Evolutionary conservation across 2,797 vertebrate genomes (phyloP).

Genomic region (Poecilia gillii): DNA sequence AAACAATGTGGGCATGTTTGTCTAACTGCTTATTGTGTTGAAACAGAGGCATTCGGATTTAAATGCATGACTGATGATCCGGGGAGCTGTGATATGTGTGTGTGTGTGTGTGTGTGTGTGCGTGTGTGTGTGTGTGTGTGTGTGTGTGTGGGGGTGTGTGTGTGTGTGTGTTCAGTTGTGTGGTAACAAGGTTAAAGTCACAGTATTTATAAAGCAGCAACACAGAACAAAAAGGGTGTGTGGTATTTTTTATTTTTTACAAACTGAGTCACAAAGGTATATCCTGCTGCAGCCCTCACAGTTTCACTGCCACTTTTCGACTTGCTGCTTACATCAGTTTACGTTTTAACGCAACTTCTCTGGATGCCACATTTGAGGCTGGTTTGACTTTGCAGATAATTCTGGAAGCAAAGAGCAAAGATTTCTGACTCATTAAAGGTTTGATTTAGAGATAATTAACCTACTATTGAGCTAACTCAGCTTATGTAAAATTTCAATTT

Average conservation of each 20-base stretch:
- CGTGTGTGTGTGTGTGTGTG: no score
- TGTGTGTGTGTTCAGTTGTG: slow-evolving; percentile 31
- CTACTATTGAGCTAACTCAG: slow-evolving; percentile 32
- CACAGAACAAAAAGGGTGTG: slow-evolving; percentile 16
- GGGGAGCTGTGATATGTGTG: slow-evolving; percentile 50
- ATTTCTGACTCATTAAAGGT: neutral
- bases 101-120: slow-evolving; percentile 8
- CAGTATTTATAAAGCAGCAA: slow-evolving; percentile 64
- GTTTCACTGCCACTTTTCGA: neutral
- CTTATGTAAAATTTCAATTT: slow-evolving; percentile 38
- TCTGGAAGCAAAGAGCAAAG: neutral
- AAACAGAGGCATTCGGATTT: slow-evolving; percentile 31
- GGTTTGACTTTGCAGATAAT: slow-evolving; percentile 5
- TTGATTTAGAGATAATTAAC: slow-evolving; percentile 26
- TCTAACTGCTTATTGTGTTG: slow-evolving; percentile 27
- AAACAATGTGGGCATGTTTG: slow-evolving; percentile 21
- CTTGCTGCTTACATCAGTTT: neutral
- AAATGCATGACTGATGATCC: slow-evolving; percentile 69
- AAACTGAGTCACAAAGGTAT: slow-evolving; percentile 44
- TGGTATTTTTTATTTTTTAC: neutral
- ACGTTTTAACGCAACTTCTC: neutral
- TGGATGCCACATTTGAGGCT: neutral
- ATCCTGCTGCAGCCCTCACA: neutral
- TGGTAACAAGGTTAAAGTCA: slow-evolving; percentile 55
- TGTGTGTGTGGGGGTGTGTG: slow-evolving; percentile 6